Base-by-base conservation (phyloP, 2,113 vertebrate species). In the Centropristis striata region DNA sequence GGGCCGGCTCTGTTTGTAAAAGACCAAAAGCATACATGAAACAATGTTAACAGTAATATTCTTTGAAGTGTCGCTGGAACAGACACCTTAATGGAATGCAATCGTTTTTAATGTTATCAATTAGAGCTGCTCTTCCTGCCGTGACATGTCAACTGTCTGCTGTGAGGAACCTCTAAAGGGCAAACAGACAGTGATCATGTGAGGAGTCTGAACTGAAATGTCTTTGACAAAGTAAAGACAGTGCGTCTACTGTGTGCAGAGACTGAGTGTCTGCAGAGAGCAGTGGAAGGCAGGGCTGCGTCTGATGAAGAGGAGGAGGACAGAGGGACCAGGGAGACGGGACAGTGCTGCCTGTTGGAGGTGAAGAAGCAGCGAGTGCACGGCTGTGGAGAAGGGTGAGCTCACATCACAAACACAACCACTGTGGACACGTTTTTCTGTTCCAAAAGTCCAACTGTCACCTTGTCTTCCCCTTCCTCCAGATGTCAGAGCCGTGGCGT, bases 261-360 rank as follows among this genome's bases (percentile, higher is more conserved):
- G 75, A 91, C 86, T 13, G 94, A 92, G 68, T 82, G 85, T 73
- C 90, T 96, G 7, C 94, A 94, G 84, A 92, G 95, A 51, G 94
- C 95, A 4, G 95, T 96, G 46, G 95, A 96, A 75, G 95, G 95
- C 1, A 90, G 71, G 58, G 95, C 94, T 28, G 94, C 94, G 2
- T 96, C 95, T 1, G 95, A 95, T 60, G 95, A 96, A 70, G 95
- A 96, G 41, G 94, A 95, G 68, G 93, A 94, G 18, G 92, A 93
- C 58, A 54, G 87, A 72, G 60, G 47, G 14, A 25, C n/a, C 20
- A 58, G 39, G 2, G 75, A 87, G 55, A 80, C 80, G 49, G 89
- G 77, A 8, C 86, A 82, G 50, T 60, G 84, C 81, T 86, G 89
- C 64, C 80, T 69, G 51, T 0, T 49, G 60, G 91, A 94, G 80